These are phyloP conservation scores for Rhagoletis pomonella DNA, from an alignment of 1,140 invertebrate genomes.

Conservation along the genomic window DNA sequence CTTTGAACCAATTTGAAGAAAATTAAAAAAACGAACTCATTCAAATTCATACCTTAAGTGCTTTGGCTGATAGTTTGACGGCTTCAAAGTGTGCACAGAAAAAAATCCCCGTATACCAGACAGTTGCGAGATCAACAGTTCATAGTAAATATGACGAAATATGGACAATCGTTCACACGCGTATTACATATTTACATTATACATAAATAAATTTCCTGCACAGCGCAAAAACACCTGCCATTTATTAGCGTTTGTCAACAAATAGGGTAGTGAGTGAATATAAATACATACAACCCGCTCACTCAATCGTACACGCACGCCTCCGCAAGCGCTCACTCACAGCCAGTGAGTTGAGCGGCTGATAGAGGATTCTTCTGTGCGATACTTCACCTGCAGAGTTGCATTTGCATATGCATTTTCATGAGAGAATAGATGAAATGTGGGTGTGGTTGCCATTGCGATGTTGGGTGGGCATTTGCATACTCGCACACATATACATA, in stretches of 20 bases:
- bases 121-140: too few relatives aligned
- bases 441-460: neutral
- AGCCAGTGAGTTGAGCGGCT: neutral
- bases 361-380: neutral
- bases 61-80: too few relatives aligned
- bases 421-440: too few relatives aligned
- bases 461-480: neutral
- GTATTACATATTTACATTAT: too few relatives aligned
- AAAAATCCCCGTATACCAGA: too few relatives aligned
- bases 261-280: neutral
- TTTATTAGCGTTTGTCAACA: neutral
- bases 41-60: too few relatives aligned
- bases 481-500: neutral
- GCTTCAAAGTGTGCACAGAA: too few relatives aligned
- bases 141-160: neutral
- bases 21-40: too few relatives aligned
- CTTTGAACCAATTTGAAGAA: too few relatives aligned
- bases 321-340: neutral
- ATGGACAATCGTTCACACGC: neutral
- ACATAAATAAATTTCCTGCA: neutral
- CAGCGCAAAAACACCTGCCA: neutral
- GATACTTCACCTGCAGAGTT: neutral
- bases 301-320: neutral
- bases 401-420: constrained; percentile 47
- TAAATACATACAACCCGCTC: neutral